Evolutionary conservation across 1,140 invertebrate species (phyloP).

Genomic region (Trichonephila inaurata): DNA sequence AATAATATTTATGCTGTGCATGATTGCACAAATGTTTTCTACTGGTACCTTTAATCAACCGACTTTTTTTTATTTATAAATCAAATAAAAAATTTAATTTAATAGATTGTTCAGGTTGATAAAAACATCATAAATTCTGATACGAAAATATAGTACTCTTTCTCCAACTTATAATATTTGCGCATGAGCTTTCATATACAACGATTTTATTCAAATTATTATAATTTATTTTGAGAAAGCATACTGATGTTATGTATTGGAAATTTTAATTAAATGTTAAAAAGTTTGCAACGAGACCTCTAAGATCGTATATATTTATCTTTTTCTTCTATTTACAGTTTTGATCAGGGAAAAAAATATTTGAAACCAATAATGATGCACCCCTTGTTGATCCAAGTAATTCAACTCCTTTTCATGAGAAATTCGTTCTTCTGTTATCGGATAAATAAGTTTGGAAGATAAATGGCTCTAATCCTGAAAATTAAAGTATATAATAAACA

Average conservation of each 20-base stretch:
- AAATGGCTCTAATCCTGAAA: background rate
- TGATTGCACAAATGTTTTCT: too few relatives aligned
- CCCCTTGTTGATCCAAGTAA: background rate
- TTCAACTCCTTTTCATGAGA: background rate
- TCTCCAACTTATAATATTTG: background rate
- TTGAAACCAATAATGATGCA: background rate
- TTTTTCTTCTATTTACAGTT: background rate
- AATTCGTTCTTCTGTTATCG: background rate
- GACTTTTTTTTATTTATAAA: too few relatives aligned
- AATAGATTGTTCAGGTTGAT: too few relatives aligned
- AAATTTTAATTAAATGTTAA: background rate
- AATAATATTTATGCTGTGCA: too few relatives aligned
- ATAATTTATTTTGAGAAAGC: background rate
- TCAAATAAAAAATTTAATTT: too few relatives aligned
- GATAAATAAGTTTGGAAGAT: background rate
- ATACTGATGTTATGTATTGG: background rate
- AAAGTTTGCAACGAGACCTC: background rate
- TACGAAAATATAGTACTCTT: background rate
- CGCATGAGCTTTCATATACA: background rate
- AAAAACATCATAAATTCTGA: too few relatives aligned
- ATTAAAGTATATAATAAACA: background rate
- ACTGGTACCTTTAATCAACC: too few relatives aligned
- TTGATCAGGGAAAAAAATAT: background rate
- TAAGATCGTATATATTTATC: background rate
- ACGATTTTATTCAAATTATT: background rate